phyloP scores from a whole-genome alignment of 2,797 vertebrate genomes.

The Halcyon badia region DNA sequence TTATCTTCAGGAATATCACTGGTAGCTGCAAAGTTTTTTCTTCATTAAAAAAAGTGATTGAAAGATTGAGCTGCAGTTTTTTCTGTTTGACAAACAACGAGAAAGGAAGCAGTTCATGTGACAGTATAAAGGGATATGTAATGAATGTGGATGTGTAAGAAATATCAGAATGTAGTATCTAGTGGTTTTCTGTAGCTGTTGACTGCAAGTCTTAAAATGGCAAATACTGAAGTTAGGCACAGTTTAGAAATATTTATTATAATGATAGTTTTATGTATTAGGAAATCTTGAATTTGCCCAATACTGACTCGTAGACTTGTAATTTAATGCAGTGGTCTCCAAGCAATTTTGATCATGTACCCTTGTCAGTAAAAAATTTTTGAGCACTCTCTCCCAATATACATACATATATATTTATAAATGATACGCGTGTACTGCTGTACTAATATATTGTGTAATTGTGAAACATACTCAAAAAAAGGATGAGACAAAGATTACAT shows the following conservation, averaged over 20 bases:
- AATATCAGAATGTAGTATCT: background rate
- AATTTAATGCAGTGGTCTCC: background rate
- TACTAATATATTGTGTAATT: background rate
- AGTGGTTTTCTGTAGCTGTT: background rate
- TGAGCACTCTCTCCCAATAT: background rate
- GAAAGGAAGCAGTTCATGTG: background rate
- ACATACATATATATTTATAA: background rate
- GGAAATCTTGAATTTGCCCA: background rate
- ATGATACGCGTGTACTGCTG: background rate
- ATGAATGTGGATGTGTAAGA: background rate
- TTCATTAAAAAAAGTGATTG: background rate
- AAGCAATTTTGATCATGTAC: background rate
- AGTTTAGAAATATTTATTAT: background rate
- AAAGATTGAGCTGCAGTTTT: background rate
- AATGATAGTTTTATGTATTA: background rate
- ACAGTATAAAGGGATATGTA: background rate
- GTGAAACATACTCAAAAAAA: background rate
- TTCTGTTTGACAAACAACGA: background rate
- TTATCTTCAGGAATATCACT: background rate
- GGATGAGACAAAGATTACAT: background rate
- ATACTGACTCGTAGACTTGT: background rate
- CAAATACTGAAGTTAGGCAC: background rate
- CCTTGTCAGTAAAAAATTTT: background rate
- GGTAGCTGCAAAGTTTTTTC: background rate
- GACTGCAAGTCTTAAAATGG: background rate